Evolutionary conservation across 2,888 invertebrate genomes (phyloP).

Genomic region (Ecdyonurus torrentis): DNA sequence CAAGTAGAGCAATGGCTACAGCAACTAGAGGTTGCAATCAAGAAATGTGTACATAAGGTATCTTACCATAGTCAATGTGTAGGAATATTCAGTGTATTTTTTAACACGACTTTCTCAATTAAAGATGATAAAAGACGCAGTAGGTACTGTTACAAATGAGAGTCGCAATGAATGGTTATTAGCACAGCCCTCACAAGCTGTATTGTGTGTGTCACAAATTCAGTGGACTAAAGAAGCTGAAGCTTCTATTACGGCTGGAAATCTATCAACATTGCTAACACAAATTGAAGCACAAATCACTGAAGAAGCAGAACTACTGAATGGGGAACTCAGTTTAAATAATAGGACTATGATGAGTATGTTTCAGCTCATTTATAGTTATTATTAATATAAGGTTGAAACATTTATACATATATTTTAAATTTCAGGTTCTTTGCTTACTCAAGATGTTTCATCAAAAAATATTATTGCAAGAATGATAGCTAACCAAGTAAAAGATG

Average conservation of each 20-base stretch:
- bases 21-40: conserved; percentile 75
- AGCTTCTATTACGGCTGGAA: conserved; percentile 37
- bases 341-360: conserved; percentile 73
- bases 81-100: too few relatives aligned
- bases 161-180: conserved; percentile 65
- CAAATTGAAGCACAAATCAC: conserved; percentile 21
- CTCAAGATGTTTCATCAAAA: neutral
- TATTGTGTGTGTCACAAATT: conserved; percentile 67
- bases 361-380: conserved; percentile 9
- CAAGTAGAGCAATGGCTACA: conserved; percentile 94
- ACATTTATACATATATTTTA: neutral
- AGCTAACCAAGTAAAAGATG: conserved; percentile 38
- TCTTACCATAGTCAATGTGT: too few relatives aligned
- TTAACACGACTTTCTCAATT: conserved; percentile 4
- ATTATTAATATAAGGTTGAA: conserved; percentile 35
- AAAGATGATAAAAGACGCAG: conserved; percentile 45
- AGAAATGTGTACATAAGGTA: conserved; percentile 59
- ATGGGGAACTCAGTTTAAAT: conserved; percentile 70
- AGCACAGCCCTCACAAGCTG: conserved; percentile 84
- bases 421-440: neutral
- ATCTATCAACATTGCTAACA: conserved; percentile 5
- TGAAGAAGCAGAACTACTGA: conserved; percentile 21
- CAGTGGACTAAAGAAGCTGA: conserved; percentile 89
- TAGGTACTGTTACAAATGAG: conserved; percentile 49
- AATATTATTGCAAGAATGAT: neutral